phyloP scores from a whole-genome alignment of 1,140 invertebrate species.

The Oedothorax gibbosus region DNA sequence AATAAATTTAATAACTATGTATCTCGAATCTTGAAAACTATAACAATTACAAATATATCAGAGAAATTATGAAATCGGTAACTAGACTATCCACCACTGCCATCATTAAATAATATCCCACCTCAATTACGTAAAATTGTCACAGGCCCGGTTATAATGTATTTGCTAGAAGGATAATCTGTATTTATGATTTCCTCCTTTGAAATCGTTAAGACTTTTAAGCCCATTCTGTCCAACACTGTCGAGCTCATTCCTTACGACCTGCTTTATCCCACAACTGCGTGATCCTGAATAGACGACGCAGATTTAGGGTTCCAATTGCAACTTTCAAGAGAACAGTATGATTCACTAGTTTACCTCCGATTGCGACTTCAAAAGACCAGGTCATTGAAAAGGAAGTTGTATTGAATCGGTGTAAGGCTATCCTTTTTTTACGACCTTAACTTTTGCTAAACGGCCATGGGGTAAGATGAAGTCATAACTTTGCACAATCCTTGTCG shows the following conservation, averaged over 20 bases:
- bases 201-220: slow-evolving; percentile 7
- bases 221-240: slow-evolving; percentile 16
- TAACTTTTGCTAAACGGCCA: slow-evolving; percentile 12
- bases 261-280: slow-evolving; percentile 5
- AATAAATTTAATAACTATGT: too few species aligned
- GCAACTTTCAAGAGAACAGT: background rate
- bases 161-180: slow-evolving; percentile 50
- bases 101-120: too few species aligned
- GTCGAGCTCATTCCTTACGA: background rate
- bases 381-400: slow-evolving; percentile 32
- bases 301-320: slow-evolving; percentile 28
- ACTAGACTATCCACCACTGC: too few species aligned
- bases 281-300: slow-evolving; percentile 32
- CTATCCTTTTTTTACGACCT: slow-evolving; percentile 6
- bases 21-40: too few species aligned
- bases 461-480: slow-evolving; percentile 17
- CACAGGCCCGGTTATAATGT: slow-evolving; percentile 1
- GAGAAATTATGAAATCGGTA: too few species aligned
- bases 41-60: too few species aligned
- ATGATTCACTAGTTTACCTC: slow-evolving; percentile 40
- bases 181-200: slow-evolving; percentile 55
- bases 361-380: slow-evolving; percentile 4
- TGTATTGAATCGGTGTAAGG: slow-evolving; percentile 14
- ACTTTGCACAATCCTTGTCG: slow-evolving; percentile 1
- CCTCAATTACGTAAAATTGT: slow-evolving; percentile 40